Conservation (phyloP, 2,113 vertebrate genomes). For the Catharus minimus region DNA sequence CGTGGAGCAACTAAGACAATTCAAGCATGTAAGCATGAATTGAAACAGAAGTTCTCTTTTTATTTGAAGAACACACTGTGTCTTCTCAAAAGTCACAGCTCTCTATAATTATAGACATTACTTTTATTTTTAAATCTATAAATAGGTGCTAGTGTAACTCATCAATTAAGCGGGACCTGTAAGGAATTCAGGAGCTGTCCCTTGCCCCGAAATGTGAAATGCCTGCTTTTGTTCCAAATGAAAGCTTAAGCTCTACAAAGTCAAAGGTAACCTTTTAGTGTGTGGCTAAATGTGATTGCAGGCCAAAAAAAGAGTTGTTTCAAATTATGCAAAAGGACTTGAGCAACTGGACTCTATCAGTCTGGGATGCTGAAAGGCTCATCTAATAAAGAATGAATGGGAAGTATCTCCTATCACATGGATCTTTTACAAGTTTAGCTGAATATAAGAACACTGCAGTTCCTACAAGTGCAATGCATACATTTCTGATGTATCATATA, state of each 20-base stretch:
- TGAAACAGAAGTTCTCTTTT: not conserved
- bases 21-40: not conserved
- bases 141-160: not conserved
- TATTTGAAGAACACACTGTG: not conserved
- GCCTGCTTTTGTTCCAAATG: not conserved
- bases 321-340: not conserved
- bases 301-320: not conserved
- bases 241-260: not conserved
- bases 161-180: not conserved
- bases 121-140: not conserved
- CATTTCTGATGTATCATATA: not conserved
- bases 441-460: not conserved
- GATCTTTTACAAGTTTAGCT: not conserved
- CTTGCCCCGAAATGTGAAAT: not conserved
- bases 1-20: not conserved
- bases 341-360: not conserved
- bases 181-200: not conserved
- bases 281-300: not conserved
- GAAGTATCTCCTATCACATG: not conserved
- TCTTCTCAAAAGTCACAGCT: not conserved
- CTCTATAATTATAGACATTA: not conserved
- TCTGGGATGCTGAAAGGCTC: not conserved
- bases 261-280: not conserved
- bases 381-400: not conserved
- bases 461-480: not conserved